A percentile compares a stretch with the other conserved stretches of the same genome.
phyloP scores from a whole-genome alignment of 2,888 invertebrate species.

The Unio pictorum region DNA sequence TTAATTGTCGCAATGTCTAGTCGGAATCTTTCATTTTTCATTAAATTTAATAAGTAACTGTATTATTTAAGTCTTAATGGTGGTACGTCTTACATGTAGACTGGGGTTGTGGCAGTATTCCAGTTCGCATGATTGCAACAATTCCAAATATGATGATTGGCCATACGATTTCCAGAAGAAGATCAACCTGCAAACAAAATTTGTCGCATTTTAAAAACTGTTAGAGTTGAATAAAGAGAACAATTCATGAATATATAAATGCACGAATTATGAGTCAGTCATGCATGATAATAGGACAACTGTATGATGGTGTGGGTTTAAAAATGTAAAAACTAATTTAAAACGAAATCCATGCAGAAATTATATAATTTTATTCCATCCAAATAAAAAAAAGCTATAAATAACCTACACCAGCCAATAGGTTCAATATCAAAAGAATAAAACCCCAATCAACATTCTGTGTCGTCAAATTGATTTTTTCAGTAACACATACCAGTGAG shows the following conservation, averaged over 20 bases:
- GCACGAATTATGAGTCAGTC: too few relatives aligned
- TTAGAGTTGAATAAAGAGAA: background rate
- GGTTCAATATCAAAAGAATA: too few relatives aligned
- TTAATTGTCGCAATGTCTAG: background rate
- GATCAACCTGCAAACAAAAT: conserved; percentile 43
- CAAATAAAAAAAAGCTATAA: too few relatives aligned
- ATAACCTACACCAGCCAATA: too few relatives aligned
- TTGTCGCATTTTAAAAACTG: background rate
- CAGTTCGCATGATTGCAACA: conserved; percentile 55
- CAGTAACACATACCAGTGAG: too few relatives aligned
- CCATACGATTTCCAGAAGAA: conserved; percentile 63
- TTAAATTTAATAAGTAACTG: background rate
- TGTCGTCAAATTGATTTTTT: too few relatives aligned
- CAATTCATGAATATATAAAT: background rate
- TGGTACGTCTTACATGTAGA: conserved; percentile 55
- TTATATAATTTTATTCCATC: too few relatives aligned
- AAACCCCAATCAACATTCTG: too few relatives aligned
- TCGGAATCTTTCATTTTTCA: background rate
- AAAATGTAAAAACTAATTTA: too few relatives aligned
- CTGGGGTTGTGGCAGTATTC: conserved; percentile 44
- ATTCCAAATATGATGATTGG: conserved; percentile 58
- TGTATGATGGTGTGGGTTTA: too few relatives aligned
- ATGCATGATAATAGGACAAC: too few relatives aligned
- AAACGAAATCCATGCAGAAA: too few relatives aligned
- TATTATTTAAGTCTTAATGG: background rate